A percentile compares a stretch with the other conserved stretches of the same genome.
Evolutionary conservation across 1,140 invertebrate genomes (phyloP).

Genomic region (Heliothis subflexa): DNA sequence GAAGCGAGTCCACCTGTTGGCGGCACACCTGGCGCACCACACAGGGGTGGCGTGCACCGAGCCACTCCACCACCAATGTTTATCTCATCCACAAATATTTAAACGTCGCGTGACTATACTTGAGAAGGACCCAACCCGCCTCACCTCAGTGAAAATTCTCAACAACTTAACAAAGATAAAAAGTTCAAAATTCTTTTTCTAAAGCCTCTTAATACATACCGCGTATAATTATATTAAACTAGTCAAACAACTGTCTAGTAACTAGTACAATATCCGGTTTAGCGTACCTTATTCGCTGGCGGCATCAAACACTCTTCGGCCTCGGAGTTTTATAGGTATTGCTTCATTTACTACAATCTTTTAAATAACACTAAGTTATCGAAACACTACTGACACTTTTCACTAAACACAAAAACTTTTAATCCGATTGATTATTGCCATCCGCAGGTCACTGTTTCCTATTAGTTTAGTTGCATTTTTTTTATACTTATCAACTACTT

Average conservation of each 20-base stretch:
- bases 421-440: slow-evolving; percentile 48
- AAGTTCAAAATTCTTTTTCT: slow-evolving; percentile 52
- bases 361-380: slow-evolving; percentile 59
- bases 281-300: slow-evolving; percentile 79
- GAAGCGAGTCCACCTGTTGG: slow-evolving; percentile 71
- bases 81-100: slow-evolving; percentile 72
- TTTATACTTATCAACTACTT: slow-evolving; percentile 47
- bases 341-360: slow-evolving; percentile 65
- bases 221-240: slow-evolving; percentile 63
- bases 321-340: slow-evolving; percentile 58
- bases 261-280: slow-evolving; percentile 79
- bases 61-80: slow-evolving; percentile 54
- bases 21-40: slow-evolving; percentile 69
- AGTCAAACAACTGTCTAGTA: slow-evolving; percentile 73
- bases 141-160: slow-evolving; percentile 52
- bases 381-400: slow-evolving; percentile 72
- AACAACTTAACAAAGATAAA: slow-evolving; percentile 46
- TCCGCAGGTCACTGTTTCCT: slow-evolving; percentile 21
- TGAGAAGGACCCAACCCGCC: slow-evolving; percentile 55
- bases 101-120: slow-evolving; percentile 63
- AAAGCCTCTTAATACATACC: slow-evolving; percentile 27
- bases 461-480: slow-evolving; percentile 31
- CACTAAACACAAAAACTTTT: slow-evolving; percentile 74
- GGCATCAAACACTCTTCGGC: slow-evolving; percentile 74
- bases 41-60: slow-evolving; percentile 48